Conservation (phyloP, 2,797 vertebrate genomes). For the Oceanodroma leucorhoa region DNA sequence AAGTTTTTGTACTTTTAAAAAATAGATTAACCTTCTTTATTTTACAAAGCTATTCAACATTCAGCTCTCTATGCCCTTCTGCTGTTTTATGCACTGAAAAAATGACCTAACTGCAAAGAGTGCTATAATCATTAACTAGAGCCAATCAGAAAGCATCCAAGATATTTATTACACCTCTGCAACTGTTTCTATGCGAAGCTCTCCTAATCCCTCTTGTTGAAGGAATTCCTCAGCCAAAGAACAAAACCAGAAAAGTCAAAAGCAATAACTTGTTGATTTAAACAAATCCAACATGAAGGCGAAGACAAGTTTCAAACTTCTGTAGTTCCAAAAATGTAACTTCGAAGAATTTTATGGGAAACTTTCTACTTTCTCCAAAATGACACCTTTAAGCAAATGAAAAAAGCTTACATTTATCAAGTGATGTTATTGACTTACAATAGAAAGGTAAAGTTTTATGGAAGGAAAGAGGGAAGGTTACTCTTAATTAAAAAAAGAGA, state of each 20-base stretch:
- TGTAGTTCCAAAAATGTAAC: background rate
- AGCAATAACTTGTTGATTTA: constrained; percentile 40
- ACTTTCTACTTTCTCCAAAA: background rate
- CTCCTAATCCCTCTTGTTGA: constrained; percentile 39
- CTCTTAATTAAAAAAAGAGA: background rate
- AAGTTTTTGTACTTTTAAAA: background rate
- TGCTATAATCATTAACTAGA: background rate
- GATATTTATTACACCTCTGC: constrained; percentile 65
- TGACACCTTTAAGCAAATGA: background rate
- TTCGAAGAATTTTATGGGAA: background rate
- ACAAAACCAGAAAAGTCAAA: constrained; percentile 77
- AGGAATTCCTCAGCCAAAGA: constrained; percentile 75
- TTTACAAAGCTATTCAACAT: background rate
- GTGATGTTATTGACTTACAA: background rate
- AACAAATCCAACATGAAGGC: background rate
- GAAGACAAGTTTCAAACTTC: background rate
- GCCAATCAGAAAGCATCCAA: constrained; percentile 4
- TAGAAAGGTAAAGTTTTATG: background rate
- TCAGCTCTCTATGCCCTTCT: background rate
- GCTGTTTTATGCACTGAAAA: background rate
- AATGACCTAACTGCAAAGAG: background rate
- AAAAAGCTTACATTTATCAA: background rate
- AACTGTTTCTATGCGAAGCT: constrained; percentile 34
- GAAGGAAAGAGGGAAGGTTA: background rate
- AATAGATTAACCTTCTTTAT: background rate